Base-by-base conservation (phyloP, 2,113 vertebrate genomes). In the Maccullochella peelii region DNA sequence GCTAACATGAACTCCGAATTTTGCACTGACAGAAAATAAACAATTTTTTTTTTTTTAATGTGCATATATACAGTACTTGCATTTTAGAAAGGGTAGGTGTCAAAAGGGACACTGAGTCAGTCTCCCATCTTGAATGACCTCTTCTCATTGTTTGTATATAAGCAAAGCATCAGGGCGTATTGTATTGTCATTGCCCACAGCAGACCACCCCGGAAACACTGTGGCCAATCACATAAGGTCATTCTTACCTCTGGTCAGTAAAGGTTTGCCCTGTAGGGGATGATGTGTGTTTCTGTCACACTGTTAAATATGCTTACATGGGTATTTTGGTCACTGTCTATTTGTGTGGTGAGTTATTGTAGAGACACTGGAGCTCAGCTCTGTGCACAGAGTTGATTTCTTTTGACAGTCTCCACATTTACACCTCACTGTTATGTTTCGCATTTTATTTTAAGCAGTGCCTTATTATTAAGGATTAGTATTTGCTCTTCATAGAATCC, bases 381-480 rank as follows among this genome's bases (percentile, higher is more conserved):
- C 55, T 80, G 67, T 82, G 71, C 68, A 42, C 68, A 69, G 80
- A 77, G 63, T 82, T 65, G 55, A 72, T 83, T 76, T 74, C 40
- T 40, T 80, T 25, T 55, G 12, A 73, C 44, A 4, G 55, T 86
- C 74, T 90, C 74, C 61, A 79, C 67, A 77, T 82, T 70, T 47
- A 75, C 71, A 83, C 8, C 59, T 82, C 86, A 73, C 50, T 75
- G 69, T 71, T 75, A n/a, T 15, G 68, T 79, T 71, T 71, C 73
- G 84, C 18, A 9, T 92, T 84, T 89, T 85, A 58, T 88, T 92
- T 89, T 58, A 68, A 91, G 83, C 90, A 91, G 94, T 94, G 94
- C 94, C 94, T 94, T 94, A 72, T 87, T 85, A 59, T 89, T 89
- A 90, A 87, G 77, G 84, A 87, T 86, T 74, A 72, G 57, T 63